Conservation (phyloP, 2,113 vertebrate species). For the Sorex fumeus region DNA sequence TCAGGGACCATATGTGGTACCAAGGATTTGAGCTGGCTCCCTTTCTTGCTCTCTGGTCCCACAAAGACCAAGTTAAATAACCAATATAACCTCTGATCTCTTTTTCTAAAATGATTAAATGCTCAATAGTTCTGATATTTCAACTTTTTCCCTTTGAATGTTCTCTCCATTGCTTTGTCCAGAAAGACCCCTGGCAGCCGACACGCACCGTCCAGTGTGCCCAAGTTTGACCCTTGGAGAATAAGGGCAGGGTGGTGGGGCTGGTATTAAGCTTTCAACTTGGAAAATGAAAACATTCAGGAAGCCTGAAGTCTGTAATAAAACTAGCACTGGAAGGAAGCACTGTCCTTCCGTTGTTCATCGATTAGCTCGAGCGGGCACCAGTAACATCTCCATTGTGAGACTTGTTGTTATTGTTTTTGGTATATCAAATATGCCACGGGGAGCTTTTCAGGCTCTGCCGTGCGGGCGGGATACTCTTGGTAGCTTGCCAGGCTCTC, state of each 20-base stretch:
- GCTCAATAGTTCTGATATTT: background rate
- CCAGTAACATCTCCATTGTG: no score
- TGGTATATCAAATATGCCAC: no score
- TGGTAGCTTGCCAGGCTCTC: no score
- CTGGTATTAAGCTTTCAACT: background rate
- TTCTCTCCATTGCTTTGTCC: background rate
- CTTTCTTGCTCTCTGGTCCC: no score
- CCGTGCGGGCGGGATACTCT: no score
- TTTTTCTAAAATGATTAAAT: background rate
- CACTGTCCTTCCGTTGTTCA: no score
- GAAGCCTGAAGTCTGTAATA: background rate
- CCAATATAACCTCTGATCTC: constrained; percentile 18
- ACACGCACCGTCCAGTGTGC: background rate
- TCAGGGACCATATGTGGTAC: no score
- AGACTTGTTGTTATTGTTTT: no score
- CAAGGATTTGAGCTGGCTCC: no score
- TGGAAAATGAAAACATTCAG: background rate
- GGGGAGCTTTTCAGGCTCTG: no score
- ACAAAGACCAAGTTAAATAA: background rate
- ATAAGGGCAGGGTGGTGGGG: background rate
- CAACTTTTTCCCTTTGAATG: background rate
- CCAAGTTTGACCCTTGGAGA: constrained; percentile 1
- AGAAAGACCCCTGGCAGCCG: background rate
- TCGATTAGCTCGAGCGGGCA: no score
- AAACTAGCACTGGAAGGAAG: no score